A percentile compares a stretch with the other conserved stretches of the same genome.
Evolutionary conservation across 2,888 invertebrate species (phyloP).

Genomic region (Nezara viridula): DNA sequence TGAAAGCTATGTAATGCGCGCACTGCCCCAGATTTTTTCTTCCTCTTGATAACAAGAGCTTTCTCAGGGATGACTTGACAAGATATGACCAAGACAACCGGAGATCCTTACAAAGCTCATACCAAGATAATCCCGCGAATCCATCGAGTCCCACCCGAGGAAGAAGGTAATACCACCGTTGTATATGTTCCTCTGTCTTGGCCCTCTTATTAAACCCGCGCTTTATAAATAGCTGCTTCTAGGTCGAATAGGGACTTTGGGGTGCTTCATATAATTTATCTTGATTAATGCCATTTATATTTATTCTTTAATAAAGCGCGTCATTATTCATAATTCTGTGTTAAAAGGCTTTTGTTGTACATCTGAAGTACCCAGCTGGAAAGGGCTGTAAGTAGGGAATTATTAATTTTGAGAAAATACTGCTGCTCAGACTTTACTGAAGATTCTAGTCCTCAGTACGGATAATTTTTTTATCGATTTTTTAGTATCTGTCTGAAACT

Average conservation of each 20-base stretch:
- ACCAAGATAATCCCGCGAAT: not conserved
- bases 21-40: too few relatives aligned
- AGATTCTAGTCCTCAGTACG: too few relatives aligned
- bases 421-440: too few relatives aligned
- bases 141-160: not conserved
- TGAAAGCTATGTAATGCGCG: too few relatives aligned
- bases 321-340: not conserved
- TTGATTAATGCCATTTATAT: not conserved
- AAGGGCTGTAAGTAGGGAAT: too few relatives aligned
- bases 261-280: too few relatives aligned
- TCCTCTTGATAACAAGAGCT: not conserved
- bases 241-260: not conserved
- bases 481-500: too few relatives aligned
- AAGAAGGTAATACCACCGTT: not conserved
- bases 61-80: not conserved
- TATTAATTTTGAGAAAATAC: too few relatives aligned
- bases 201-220: not conserved
- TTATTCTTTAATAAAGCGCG: not conserved
- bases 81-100: not conserved
- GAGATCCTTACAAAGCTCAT: not conserved
- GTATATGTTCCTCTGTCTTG: not conserved
- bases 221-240: not conserved
- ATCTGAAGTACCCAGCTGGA: not conserved
- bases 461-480: too few relatives aligned
- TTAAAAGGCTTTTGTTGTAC: not conserved